Base-by-base conservation (phyloP, 2,888 invertebrate species). In the Cylindroiulus punctatus region DNA sequence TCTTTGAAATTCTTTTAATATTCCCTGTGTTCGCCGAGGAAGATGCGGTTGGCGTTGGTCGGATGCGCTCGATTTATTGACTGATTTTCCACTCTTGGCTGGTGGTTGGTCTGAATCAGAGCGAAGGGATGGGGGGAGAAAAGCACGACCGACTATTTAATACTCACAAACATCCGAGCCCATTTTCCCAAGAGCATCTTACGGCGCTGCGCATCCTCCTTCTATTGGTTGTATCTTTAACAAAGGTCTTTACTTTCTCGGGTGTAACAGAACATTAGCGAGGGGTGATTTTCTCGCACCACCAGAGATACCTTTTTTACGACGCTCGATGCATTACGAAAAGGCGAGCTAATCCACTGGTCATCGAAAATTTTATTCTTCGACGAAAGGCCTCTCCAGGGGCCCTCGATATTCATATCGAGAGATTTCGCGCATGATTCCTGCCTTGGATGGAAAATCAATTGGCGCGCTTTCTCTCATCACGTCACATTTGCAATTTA, bases 151-250 rank as follows among this genome's bases (percentile, higher is more conserved):
- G 76, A 76, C 26, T 76, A 30, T 76, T 76, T 76, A 76, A 76
- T 30, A 30, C 76, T 76, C 76, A 2, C 76, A 76, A 76, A 76
- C 76, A 76, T 76, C 76, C 76, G 14, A 65, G 12, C 76, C 76
- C 76, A 76, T 76, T 76, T 76, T 76, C 76, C 76, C 76, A 76
- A 76, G 76, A 76, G 76, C 30, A 30, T 76, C 76, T 76, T 76
- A 76, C n/a, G n/a, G 22, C 22, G 76, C 14, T 76, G 76, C 76
- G 76, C 30, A 76, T 26, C 12, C 76, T 76, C 76, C 26, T 30
- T 76, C 76, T 76, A 76, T 76, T 76, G 76, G 76, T 30, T 76
- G 22, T 76, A 26, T 76, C 76, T 76, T 30, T 76, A 76, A 76
- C 76, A 76, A 76, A 76, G 76, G 76, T 76, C 76, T 76, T 76